A percentile compares a stretch with the other conserved stretches of the same genome.
Conservation (phyloP, 2,113 vertebrate genomes). For the Istiophorus platypterus region DNA sequence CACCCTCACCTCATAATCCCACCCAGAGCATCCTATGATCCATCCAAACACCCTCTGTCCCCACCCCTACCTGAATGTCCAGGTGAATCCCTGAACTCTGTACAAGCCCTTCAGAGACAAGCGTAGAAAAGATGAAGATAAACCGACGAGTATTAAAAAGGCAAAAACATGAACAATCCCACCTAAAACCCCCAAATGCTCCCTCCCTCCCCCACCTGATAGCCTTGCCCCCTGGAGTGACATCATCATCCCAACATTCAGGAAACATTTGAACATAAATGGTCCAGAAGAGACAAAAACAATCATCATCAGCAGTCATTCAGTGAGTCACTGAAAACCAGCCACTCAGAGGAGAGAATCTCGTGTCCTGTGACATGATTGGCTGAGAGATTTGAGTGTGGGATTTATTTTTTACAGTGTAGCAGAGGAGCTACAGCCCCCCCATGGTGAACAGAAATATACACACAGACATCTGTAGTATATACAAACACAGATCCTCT, state of each 20-base stretch:
- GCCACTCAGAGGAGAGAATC: constrained; percentile 48
- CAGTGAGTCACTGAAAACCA: constrained; percentile 35
- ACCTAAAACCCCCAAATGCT: neutral
- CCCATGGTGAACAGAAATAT: constrained; percentile 67
- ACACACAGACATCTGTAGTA: constrained; percentile 64
- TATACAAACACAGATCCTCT: constrained; percentile 64
- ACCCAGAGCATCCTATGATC: neutral
- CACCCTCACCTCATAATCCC: neutral
- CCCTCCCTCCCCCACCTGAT: constrained; percentile 1
- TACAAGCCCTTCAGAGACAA: constrained; percentile 68
- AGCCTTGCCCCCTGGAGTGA: constrained; percentile 20
- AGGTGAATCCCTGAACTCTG: constrained; percentile 53
- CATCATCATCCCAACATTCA: constrained; percentile 57
- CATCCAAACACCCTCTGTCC: neutral
- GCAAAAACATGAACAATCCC: constrained; percentile 18
- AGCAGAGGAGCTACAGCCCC: constrained; percentile 50
- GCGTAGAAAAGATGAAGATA: constrained; percentile 54
- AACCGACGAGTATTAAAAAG: constrained; percentile 55
- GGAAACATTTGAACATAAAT: constrained; percentile 56
- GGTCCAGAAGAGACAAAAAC: constrained; percentile 66
- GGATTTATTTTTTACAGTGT: constrained; percentile 57
- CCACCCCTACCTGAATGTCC: constrained; percentile 29
- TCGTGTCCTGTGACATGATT: constrained; percentile 24
- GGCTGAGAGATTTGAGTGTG: constrained; percentile 35
- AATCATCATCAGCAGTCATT: constrained; percentile 52